Evolutionary conservation across 1,140 invertebrate species (phyloP), one percentile per base, ranked within the genome.

Genomic region (Trachymyrmex septentrionalis): DNA sequence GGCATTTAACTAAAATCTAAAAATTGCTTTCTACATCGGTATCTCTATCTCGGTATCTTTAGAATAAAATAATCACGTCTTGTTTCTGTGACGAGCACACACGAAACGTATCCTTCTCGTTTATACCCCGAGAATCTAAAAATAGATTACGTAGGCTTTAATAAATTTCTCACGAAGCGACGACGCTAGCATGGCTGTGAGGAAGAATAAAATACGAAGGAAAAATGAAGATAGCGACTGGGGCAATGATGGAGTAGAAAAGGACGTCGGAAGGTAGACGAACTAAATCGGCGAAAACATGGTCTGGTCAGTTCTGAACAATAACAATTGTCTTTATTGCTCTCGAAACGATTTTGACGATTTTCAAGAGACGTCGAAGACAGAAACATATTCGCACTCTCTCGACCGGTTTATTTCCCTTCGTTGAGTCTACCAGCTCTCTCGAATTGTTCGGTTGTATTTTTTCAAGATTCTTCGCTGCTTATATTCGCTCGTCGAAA

Each of bases 311-410:
- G n/a, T 16, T 61, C 24, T n/a, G 19, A 27, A 80, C 63, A 53
- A 69, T 80, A 80, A 85, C 50, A 78, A 78, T 78, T 66, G 63
- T 78, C 24, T 67, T 86, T 78, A 78, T 86, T 64, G 61, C 73
- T 27, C 14, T 30, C 59, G 30, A 50, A 34, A 77, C 21, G 30
- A 5, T 85, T 50, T 55, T 64, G 57, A 78, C 55, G 48, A n/a
- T 86, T 76, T 59, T 27, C n/a, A 14, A 86, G 7, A 38, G 59
- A 24, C 10, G 53, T 16, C 53, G 14, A 71, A 50, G 64, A 44
- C 24, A 80, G 44, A 71, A 38, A 86, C 38, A 48, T 50, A 24
- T 10, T 19, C n/a, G 27, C 48, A 34, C 27, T 69, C n/a, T 27
- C 69, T 71, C 24, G 27, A 24, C 19, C 10, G 14, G 76, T 67